Base-by-base conservation (phyloP, 2,888 invertebrate genomes). In the Archips crataeganus region DNA sequence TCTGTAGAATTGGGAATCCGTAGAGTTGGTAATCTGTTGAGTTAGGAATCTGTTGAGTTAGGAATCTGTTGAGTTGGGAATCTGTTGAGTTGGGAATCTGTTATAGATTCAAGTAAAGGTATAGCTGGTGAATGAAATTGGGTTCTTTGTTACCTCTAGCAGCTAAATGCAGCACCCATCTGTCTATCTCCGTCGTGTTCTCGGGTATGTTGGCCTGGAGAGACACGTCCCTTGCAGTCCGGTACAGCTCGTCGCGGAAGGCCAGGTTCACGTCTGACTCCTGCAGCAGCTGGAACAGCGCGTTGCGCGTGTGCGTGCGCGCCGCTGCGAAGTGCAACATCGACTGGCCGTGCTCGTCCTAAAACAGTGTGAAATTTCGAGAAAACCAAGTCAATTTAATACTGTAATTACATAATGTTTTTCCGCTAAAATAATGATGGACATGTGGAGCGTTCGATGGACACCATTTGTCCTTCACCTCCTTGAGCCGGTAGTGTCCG, bases 311-410 rank as follows among this genome's bases (percentile, higher is more conserved):
- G 84, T 98, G 98, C 0, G 97, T 95, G 63, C 98, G 95, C 0
- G 97, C 97, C 0, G 98, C 97, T 0, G 98, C 98, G 89, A 98
- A 98, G 89, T 98, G 98, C 49, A 98, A 90, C 95, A 98, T 97
- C 76, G 97, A 98, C 87, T 98, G 98, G 0, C 98, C 98, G 81
- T 98, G 97, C 85, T 98, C 98, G 82, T 98, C 98, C 97, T 97
- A 79, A 34, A 83, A 85, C 67, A 34, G 69, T 39, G 39, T 39
- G 39, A 39, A 39, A 4, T 39, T 5, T 39, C 6, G 39, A 39
- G 39, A 39, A 23, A 23, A 23, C 23, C 1, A 23, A 23, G 23
- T 23, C 23, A 23, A 23, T 1, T 23, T 23, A 23, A 23, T 23
- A 23, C 0, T 23, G 23, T 23, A 23, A 23, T 1, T 23, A 1